Base-by-base conservation (phyloP, 1,140 invertebrate genomes). In the Mercenaria mercenaria region DNA sequence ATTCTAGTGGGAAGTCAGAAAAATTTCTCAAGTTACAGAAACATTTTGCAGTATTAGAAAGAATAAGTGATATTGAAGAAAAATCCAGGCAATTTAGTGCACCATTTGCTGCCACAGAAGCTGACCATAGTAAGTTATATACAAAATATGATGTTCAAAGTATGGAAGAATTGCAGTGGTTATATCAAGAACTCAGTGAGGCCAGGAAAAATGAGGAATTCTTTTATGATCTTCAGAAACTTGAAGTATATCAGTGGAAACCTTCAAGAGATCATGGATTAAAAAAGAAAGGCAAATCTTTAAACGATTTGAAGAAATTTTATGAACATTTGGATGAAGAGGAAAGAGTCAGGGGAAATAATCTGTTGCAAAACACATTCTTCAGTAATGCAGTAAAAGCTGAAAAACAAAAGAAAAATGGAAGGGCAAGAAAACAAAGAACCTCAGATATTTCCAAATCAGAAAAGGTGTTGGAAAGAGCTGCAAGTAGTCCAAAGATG, bases 31-130 rank as follows among this genome's bases (percentile, higher is more conserved):
- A 98, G 88, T 96, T 99, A 10, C 97, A 98, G 94, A 97, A 98
- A 67, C 98, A 99, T 94, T 99, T 99, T 95, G 96, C 97, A 41
- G 98, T 97, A 91, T 96, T 99, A 52, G 98, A 99, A 97, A 97
- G 98, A 94, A 97, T 99, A 69, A 97, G 97, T 0, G 97, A 98
- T 90, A 96, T 99, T 26, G 94, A 94, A 88, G 64, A 92, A 13
- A 90, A 92, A 83, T 83, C 89, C 11, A 13, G 39, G 41, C 72
- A 52, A 0, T 20, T 74, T 43, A 59, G 34, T 26, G 39, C 77
- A 39, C 83, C 89, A 52, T 59, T 61, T 26, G 50, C 26, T 64
- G 52, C 80, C 69, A 39, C 56, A n/a, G 32, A 72, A 32, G 50
- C 67, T 47, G 37, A 84, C 29, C 13, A 50, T 8, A 50, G 29